Evolutionary conservation across 2,888 invertebrate genomes (phyloP).

Genomic region (Troides oblongomaculatus): DNA sequence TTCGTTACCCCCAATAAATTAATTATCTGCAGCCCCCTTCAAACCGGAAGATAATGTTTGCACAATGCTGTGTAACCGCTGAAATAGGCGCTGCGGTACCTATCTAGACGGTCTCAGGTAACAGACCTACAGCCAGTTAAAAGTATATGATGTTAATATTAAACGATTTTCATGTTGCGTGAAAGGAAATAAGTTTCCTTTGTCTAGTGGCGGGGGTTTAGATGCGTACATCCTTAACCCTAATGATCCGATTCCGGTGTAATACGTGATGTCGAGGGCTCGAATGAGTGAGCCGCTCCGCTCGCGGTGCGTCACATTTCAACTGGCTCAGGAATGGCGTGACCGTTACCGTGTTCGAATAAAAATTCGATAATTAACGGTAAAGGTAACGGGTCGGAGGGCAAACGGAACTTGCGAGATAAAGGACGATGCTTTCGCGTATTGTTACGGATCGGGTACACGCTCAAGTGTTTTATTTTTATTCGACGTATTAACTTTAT

Average conservation of each 20-base stretch:
- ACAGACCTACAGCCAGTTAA: too few species aligned
- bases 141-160: too few species aligned
- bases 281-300: conserved; percentile 42
- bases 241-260: conserved; percentile 25
- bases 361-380: conserved; percentile 72
- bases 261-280: conserved; percentile 45
- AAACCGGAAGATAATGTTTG: too few species aligned
- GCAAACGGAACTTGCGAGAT: conserved; percentile 39
- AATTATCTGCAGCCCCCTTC: too few species aligned
- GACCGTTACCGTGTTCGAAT: conserved; percentile 69
- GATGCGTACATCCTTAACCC: conserved; percentile 17
- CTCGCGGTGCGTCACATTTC: conserved; percentile 65
- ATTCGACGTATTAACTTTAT: too few species aligned
- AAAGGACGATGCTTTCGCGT: conserved; percentile 32
- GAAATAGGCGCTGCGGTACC: too few species aligned
- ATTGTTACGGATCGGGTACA: conserved; percentile 7
- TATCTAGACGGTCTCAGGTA: too few species aligned
- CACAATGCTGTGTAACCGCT: too few species aligned
- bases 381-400: conserved; percentile 72
- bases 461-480: not conserved
- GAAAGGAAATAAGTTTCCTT: not conserved
- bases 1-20: too few species aligned
- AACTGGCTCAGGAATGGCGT: conserved; percentile 63
- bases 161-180: too few species aligned
- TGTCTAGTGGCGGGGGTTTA: not conserved